Base-by-base conservation (phyloP, 2,888 invertebrate genomes). In the Aethes cnicana region DNA sequence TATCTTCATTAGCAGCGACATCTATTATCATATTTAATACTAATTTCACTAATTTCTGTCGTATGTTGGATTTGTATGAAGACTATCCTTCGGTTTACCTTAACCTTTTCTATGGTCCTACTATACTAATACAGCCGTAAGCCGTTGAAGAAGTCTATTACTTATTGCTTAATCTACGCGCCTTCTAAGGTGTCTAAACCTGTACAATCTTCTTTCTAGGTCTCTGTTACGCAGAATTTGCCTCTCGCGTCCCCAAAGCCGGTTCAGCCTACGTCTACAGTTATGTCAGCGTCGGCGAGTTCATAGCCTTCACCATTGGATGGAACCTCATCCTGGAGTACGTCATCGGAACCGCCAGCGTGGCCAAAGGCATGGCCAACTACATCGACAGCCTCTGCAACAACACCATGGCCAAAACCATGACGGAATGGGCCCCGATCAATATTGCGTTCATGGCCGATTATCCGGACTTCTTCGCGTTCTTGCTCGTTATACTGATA, bases 261-360 rank as follows among this genome's bases (percentile, higher is more conserved):
- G 97, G 97, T 0, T 97, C 97, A 0, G 97, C 97, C 0, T 98
- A 98, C 74, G 93, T 96, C 0, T 98, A 98, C 88, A 97, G 95
- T 71, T 97, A 96, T 75, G 95, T 97, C 5, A 95, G 96, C 53
- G 94, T 97, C 3, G 97, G 97, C 0, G 97, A 98, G 86, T 94
- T 97, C 71, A 92, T 95, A 33, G 97, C 97, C 1, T 98, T 97
- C 81, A 91, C 96, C 26, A 96, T 98, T 68, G 98, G 98, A 16
- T 98, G 98, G 98, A 97, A 97, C 82, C 92, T 98, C 37, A 95
- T 97, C 62, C 77, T 97, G 70, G 97, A 97, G 78, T 96, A 97
- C 80, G 92, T 96, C 9, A 95, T 97, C 54, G 97, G 94, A 17
- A 92, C 94, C 0, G 95, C 96, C 12, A 94, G 95, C 67, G 95